Base-by-base conservation (phyloP, 2,113 vertebrate genomes). In the Oceanodroma tethys region DNA sequence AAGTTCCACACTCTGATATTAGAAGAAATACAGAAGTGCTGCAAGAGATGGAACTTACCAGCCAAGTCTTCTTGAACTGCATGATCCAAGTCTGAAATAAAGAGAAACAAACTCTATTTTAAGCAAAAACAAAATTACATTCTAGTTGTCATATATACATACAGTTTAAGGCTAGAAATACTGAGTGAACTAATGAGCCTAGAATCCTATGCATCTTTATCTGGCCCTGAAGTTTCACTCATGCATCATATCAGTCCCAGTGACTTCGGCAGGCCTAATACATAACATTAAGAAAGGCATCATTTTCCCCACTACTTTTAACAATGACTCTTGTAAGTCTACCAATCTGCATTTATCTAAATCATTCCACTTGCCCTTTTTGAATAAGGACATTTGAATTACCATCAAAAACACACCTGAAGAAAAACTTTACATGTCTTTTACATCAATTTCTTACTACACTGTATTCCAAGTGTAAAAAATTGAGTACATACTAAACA, bases 1-100 rank as follows among this genome's bases (percentile, higher is more conserved):
- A 74, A 83, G 30, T 50, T 71, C 30, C 55, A 72, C 36, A 48
- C 67, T 84, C 50, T 88, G 59, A 7, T 58, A 45, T 43, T 23
- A 92, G 70, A 94, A 52, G 15, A 82, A 15, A 89, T 19, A 89
- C 2, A 55, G 42, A 91, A 91, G 27, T 16, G 27, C 58, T 82
- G n/a, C 74, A 86, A 93, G 52, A 91, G 72, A 71, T 0, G 15
- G 43, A 85, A 86, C 98, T 98, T 98, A 99, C 99, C 98, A 89
- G 97, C 58, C 94, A 99, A 56, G 16, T 97, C 97, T 91, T 97
- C 99, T 81, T 99, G 98, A 92, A 99, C 98, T 75, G 98, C 98
- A 76, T 98, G 97, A 85, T 98, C 95, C 62, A 99, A 95, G 62
- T 96, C 99, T 99, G 92, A 86, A 98, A 97, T 38, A 96, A 85